Evolutionary conservation across 2,113 vertebrate species (phyloP).

Genomic region (Sinocyclocheilus maitianheensis): DNA sequence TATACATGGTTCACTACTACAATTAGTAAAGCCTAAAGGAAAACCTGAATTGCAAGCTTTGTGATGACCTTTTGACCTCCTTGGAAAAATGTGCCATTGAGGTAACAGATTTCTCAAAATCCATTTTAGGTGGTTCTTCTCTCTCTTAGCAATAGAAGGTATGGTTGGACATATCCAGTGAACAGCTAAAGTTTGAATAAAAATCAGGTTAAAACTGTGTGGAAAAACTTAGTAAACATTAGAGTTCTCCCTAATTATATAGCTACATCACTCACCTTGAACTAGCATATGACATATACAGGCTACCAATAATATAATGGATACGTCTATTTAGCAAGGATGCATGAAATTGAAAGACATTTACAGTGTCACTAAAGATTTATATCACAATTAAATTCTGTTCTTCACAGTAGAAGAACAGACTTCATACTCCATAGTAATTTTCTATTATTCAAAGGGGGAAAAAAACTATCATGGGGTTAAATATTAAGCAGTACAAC

Average conservation of each 20-base stretch:
- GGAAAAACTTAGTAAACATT: background rate
- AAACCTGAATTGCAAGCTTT: background rate
- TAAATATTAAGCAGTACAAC: background rate
- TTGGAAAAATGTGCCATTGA: conserved; percentile 23
- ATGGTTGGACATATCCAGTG: background rate
- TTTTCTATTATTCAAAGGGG: background rate
- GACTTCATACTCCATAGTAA: no score
- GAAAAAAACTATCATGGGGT: no score
- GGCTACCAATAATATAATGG: background rate
- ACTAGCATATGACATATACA: background rate
- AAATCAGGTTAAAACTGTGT: background rate
- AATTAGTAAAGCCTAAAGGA: background rate
- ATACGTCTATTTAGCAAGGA: background rate
- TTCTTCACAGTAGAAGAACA: background rate
- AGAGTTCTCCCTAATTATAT: background rate
- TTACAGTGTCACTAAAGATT: background rate
- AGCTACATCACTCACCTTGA: background rate
- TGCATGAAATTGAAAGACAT: background rate
- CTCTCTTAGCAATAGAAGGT: background rate
- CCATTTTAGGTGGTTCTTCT: background rate
- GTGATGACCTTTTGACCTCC: conserved; percentile 58
- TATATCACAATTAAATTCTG: background rate
- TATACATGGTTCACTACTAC: background rate
- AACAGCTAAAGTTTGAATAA: background rate
- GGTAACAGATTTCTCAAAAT: conserved; percentile 15